Evolutionary conservation across 92 coral and sea anemone species (phyloP).

Genomic region (Epizoanthus rinbou): DNA sequence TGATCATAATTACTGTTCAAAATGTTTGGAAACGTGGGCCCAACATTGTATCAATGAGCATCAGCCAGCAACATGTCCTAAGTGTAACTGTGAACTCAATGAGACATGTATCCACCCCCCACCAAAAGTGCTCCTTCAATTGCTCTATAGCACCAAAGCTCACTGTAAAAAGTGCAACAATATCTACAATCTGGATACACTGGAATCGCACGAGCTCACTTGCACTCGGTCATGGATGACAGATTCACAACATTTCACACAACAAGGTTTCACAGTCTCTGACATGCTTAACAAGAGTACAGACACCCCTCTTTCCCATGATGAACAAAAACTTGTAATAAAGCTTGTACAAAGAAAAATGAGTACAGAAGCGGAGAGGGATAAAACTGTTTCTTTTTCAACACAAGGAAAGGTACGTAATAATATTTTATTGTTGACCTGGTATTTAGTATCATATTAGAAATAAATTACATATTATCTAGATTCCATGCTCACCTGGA

Average conservation of each 20-base stretch:
- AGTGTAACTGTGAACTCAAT: conserved; percentile 35
- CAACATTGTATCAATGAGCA: conserved; percentile 1
- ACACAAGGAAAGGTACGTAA: conserved; percentile 38
- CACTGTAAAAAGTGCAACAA: conserved; percentile 42
- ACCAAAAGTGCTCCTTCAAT: conserved; percentile 41
- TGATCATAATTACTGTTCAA: conserved; percentile 35
- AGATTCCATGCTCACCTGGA: too few species aligned
- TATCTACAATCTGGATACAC: conserved; percentile 4
- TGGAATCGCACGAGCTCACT: too few species aligned
- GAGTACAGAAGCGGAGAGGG: background rate
- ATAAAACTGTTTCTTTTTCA: conserved; percentile 1
- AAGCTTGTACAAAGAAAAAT: conserved; percentile 30
- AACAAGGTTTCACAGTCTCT: background rate
- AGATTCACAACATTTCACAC: background rate
- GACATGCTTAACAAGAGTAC: background rate
- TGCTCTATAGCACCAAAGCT: conserved; percentile 34
- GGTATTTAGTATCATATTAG: too few species aligned
- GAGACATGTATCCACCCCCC: conserved; percentile 17
- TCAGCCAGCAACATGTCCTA: background rate
- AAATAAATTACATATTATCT: background rate
- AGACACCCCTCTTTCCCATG: conserved; percentile 31
- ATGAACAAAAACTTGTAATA: conserved; percentile 29
- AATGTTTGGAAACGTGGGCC: conserved; percentile 31
- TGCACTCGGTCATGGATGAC: background rate
- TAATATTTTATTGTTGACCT: background rate